Evolutionary conservation across 2,797 vertebrate species (phyloP).

Genomic region (Leucoraja ocellata): DNA sequence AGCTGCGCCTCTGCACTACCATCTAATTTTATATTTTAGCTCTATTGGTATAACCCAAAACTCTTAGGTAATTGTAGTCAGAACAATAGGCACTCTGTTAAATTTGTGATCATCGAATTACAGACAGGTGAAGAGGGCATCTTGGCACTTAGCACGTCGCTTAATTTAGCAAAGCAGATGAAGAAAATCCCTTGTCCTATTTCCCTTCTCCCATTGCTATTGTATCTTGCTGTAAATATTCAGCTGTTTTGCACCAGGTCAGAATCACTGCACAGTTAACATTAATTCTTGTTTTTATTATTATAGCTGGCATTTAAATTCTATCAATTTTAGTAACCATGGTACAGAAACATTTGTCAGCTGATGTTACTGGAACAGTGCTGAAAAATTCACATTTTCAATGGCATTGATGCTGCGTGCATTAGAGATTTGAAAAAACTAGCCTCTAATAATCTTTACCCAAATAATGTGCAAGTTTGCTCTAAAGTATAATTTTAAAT

Average conservation of each 20-base stretch:
- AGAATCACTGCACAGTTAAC: background rate
- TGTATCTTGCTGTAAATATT: background rate
- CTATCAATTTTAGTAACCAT: background rate
- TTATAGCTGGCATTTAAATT: background rate
- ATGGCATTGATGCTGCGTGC: background rate
- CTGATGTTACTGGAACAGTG: background rate
- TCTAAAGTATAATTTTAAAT: too few relatives aligned
- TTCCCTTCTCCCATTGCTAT: background rate
- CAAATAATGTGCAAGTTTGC: too few relatives aligned
- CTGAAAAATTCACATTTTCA: slow-evolving; percentile 2
- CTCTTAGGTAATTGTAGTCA: background rate
- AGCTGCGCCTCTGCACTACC: too few relatives aligned
- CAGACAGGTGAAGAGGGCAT: background rate
- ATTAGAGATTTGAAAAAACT: background rate
- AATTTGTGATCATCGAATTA: background rate
- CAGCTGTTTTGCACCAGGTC: background rate
- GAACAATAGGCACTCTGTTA: background rate
- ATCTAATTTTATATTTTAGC: background rate
- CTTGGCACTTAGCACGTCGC: background rate
- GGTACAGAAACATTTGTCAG: background rate
- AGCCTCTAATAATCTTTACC: background rate
- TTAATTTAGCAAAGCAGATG: background rate
- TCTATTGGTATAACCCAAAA: background rate
- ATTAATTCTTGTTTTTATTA: background rate
- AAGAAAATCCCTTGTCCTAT: background rate